Percentiles rank a stretch among this genome's conserved stretches.
Conservation (phyloP, 92 coral and sea anemone species). For the Umimayanthus chanpuru region DNA sequence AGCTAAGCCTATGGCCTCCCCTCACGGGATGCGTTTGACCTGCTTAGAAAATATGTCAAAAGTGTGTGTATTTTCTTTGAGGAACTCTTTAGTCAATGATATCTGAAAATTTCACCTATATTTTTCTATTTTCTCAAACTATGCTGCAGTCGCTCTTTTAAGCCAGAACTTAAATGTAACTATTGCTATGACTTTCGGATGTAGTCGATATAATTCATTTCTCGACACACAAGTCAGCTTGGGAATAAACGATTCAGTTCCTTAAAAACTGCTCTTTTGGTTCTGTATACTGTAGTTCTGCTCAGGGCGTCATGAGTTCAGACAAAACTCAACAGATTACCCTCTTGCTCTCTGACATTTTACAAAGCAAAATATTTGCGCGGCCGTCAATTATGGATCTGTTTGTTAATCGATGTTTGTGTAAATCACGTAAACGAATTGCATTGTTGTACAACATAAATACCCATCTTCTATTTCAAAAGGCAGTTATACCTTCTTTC, state of each 20-base stretch:
- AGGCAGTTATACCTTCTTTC: neutral
- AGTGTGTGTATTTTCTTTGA: too few species aligned
- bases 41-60: too few species aligned
- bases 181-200: neutral
- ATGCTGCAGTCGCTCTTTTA: neutral
- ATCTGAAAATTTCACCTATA: neutral
- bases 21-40: too few species aligned
- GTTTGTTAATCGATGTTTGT: conserved; percentile 21
- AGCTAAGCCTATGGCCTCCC: too few species aligned
- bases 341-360: neutral
- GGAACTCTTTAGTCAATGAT: neutral
- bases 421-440: neutral
- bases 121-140: neutral
- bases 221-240: neutral
- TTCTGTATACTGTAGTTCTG: neutral
- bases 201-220: neutral
- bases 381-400: neutral
- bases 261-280: neutral
- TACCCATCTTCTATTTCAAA: neutral
- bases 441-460: neutral
- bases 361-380: neutral
- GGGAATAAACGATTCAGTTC: neutral
- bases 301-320: neutral
- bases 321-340: neutral
- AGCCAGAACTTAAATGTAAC: neutral